These are phyloP conservation scores for cattle (Bos taurus) DNA, from an alignment of 2,113 vertebrate genomes.

Conservation along the genomic window DNA sequence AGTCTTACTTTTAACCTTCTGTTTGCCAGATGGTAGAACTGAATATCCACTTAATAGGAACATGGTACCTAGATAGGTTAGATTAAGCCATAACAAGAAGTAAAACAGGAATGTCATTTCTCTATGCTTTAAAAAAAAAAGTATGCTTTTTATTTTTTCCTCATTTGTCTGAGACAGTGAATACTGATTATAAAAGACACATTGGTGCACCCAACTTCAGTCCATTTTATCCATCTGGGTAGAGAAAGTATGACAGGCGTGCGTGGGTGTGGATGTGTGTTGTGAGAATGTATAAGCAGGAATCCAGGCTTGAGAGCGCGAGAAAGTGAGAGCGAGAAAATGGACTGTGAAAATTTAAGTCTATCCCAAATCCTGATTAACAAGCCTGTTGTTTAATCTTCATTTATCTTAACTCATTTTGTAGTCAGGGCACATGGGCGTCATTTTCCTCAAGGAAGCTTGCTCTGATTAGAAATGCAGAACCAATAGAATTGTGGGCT, in stretches of 20 bases:
- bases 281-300: conserved; percentile 33
- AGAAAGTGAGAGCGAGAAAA: conserved; percentile 69
- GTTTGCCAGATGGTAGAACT: not conserved
- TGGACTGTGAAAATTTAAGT: conserved; percentile 75
- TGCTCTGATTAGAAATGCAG: conserved; percentile 34
- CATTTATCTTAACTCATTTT: conserved; percentile 65
- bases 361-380: conserved; percentile 67
- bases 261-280: conserved; percentile 38
- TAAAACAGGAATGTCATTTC: conserved; percentile 16
- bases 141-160: conserved; percentile 36
- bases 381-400: conserved; percentile 61
- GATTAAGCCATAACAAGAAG: not conserved
- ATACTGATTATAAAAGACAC: conserved; percentile 63
- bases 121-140: conserved; percentile 11
- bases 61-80: not conserved
- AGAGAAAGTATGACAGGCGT: conserved; percentile 58
- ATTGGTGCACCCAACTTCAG: conserved; percentile 58
- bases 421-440: conserved; percentile 15
- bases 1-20: conserved; percentile 48
- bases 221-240: conserved; percentile 69
- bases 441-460: conserved; percentile 16
- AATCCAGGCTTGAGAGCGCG: conserved; percentile 53
- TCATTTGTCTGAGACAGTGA: conserved; percentile 43
- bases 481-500: not conserved
- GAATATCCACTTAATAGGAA: not conserved